Percentiles rank a stretch among this genome's conserved stretches.
These are phyloP conservation scores for Rhyzopertha dominica DNA, from an alignment of 1,140 invertebrate genomes.

Conservation along the genomic window DNA sequence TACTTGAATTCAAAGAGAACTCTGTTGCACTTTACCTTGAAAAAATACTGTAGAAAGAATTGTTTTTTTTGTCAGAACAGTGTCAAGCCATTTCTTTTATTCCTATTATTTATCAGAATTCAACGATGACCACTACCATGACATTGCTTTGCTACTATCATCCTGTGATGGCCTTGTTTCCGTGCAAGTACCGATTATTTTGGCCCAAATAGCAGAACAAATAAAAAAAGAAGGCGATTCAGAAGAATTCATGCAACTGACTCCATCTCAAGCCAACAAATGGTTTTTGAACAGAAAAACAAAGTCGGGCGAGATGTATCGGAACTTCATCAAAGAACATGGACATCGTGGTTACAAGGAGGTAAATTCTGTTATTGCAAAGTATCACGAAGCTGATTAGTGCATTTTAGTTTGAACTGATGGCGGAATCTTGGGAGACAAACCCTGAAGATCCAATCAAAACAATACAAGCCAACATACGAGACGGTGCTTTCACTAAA, in stretches of 20 bases:
- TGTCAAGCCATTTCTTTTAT: background rate
- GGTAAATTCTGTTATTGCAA: constrained; percentile 45
- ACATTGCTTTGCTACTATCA: constrained; percentile 59
- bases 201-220: constrained; percentile 52
- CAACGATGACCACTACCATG: constrained; percentile 54
- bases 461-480: constrained; percentile 54
- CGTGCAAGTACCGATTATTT: constrained; percentile 56
- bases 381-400: constrained; percentile 1
- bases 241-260: constrained; percentile 55
- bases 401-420: constrained; percentile 59
- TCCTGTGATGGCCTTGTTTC: constrained; percentile 62
- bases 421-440: constrained; percentile 60
- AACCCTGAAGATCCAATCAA: constrained; percentile 57
- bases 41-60: no score
- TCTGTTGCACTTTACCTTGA: no score
- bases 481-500: constrained; percentile 25
- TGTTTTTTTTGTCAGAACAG: no score
- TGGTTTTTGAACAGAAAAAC: no score
- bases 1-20: no score
- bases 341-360: constrained; percentile 72
- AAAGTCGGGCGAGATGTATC: constrained; percentile 49
- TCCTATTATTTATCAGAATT: constrained; percentile 49
- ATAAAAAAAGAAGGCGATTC: constrained; percentile 48
- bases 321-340: constrained; percentile 62
- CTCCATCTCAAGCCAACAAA: no score